Evolutionary conservation across 2,797 vertebrate species (phyloP).

Genomic region (Rhinatrema bivittatum): DNA sequence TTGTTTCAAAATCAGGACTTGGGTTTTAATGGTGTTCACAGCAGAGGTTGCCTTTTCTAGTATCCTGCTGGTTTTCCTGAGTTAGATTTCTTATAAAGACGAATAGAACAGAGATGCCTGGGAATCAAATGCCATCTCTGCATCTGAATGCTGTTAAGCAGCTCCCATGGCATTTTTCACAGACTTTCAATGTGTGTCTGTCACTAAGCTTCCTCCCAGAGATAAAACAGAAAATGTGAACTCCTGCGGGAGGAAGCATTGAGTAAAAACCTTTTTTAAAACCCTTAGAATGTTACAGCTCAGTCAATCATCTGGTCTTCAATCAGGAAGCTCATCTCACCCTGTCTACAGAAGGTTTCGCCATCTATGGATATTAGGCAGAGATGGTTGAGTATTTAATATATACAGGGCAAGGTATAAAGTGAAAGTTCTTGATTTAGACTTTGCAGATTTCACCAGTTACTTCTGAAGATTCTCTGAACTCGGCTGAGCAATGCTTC

Average conservation of each 20-base stretch:
- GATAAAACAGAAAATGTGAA: constrained; percentile 55
- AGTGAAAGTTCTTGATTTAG: neutral
- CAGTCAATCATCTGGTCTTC: constrained; percentile 22
- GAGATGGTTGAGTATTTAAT: neutral
- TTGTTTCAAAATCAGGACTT: constrained; percentile 20
- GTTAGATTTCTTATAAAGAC: constrained; percentile 37
- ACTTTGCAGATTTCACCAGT: neutral
- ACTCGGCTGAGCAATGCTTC: too few relatives aligned
- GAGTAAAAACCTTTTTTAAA: constrained; percentile 40
- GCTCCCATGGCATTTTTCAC: constrained; percentile 50
- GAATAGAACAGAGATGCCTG: constrained; percentile 14
- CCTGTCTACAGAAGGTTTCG: constrained; percentile 3
- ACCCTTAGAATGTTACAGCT: constrained; percentile 18
- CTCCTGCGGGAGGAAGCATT: constrained; percentile 27
- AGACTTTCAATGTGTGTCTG: constrained; percentile 39
- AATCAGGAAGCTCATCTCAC: constrained; percentile 10
- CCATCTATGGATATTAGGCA: neutral
- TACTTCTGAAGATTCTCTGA: neutral
- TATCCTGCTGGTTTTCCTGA: constrained; percentile 18
- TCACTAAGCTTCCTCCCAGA: constrained; percentile 46
- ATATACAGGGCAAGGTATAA: neutral
- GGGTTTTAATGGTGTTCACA: neutral
- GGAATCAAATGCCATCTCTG: constrained; percentile 52
- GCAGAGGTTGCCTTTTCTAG: constrained; percentile 14
- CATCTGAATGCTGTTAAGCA: constrained; percentile 45